These are phyloP conservation scores for Brachypalpus laphriformis DNA, from an alignment of 2,888 invertebrate species.

Conservation along the genomic window DNA sequence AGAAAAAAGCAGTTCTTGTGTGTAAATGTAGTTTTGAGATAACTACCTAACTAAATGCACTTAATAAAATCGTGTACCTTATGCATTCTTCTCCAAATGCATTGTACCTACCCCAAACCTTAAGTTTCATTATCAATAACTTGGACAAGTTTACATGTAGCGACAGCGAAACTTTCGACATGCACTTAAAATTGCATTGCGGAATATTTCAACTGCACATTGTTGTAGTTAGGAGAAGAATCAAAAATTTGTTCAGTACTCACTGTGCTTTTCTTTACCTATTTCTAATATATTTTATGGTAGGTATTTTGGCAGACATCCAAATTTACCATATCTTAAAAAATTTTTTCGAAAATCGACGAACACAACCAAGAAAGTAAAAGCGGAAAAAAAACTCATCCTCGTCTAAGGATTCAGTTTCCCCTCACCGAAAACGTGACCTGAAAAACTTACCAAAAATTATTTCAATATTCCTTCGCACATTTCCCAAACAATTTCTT, in stretches of 20 bases:
- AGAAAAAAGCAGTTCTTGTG: too few relatives aligned
- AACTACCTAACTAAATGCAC: background rate
- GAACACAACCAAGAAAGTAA: constrained; percentile 16
- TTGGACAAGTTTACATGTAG: constrained; percentile 33
- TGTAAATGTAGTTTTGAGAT: too few relatives aligned
- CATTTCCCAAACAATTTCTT: constrained; percentile 35
- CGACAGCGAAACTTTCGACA: constrained; percentile 59
- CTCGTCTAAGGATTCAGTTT: background rate
- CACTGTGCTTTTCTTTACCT: background rate
- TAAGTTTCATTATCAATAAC: constrained; percentile 33
- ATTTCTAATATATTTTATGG: constrained; percentile 53
- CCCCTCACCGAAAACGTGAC: background rate
- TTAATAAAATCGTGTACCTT: constrained; percentile 16
- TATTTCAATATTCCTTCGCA: constrained; percentile 69
- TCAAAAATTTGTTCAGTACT: constrained; percentile 25
- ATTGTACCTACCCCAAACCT: background rate
- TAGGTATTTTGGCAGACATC: constrained; percentile 62
- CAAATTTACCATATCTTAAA: constrained; percentile 67
- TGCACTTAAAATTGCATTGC: constrained; percentile 71
- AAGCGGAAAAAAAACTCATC: background rate
- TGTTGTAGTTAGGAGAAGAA: constrained; percentile 18
- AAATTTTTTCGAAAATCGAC: constrained; percentile 56
- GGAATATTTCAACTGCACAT: constrained; percentile 63
- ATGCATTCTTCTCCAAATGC: background rate
- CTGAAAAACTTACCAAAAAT: constrained; percentile 50